Evolutionary conservation across 2,888 invertebrate genomes (phyloP).

Genomic region (Byasa hedistus): DNA sequence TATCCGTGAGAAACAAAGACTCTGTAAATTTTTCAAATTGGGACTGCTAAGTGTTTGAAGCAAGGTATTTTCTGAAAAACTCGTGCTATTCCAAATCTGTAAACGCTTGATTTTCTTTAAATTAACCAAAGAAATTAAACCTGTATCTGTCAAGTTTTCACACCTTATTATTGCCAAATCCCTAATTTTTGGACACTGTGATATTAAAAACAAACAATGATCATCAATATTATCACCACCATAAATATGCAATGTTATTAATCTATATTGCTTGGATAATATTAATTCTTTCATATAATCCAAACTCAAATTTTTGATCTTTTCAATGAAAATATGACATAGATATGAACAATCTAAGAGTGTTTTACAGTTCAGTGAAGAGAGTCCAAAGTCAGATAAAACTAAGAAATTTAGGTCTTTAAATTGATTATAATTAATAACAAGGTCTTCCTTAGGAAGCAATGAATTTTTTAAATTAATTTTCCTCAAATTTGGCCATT

Average conservation of each 20-base stretch:
- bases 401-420: constrained; percentile 55
- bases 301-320: constrained; percentile 59
- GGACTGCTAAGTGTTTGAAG: constrained; percentile 54
- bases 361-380: constrained; percentile 53
- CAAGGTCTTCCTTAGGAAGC: constrained; percentile 46
- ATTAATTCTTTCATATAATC: constrained; percentile 59
- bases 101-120: constrained; percentile 55
- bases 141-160: constrained; percentile 64
- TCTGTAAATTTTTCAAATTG: constrained; percentile 52
- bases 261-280: constrained; percentile 49
- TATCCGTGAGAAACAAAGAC: constrained; percentile 68
- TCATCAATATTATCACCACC: constrained; percentile 65
- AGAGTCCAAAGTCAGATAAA: constrained; percentile 69
- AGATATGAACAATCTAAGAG: constrained; percentile 59
- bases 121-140: constrained; percentile 51
- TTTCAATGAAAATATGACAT: constrained; percentile 65
- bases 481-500: constrained; percentile 60
- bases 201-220: constrained; percentile 53
- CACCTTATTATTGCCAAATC: constrained; percentile 68
- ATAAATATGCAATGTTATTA: constrained; percentile 62
- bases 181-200: constrained; percentile 55
- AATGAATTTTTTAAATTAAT: constrained; percentile 67
- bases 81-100: constrained; percentile 70
- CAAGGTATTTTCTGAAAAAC: constrained; percentile 60
- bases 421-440: constrained; percentile 58